Evolutionary conservation across 1,140 invertebrate species (phyloP), one percentile per base, ranked within the genome.

Genomic region (Heliconius congener): DNA sequence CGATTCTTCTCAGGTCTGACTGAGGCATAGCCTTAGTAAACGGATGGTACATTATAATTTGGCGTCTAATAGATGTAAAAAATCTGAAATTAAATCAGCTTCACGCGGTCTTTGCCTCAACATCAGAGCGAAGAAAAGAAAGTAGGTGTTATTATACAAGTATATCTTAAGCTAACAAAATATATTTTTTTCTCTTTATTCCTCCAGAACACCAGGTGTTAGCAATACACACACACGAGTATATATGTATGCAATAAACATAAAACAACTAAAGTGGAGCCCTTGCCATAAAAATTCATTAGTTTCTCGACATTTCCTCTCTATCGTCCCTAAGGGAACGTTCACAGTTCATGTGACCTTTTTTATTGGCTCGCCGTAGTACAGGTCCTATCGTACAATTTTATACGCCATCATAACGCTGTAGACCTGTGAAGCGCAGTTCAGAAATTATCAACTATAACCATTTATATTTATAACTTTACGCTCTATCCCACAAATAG

Each of bases 191-290:
- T n/a, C 9, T 2, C n/a, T 23, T 9, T 3, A 19, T 57, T 57
- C 9, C 8, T 23, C 8, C 55, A 23, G 18, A 19, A 57, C 55
- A 57, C 55, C 55, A 57, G 55, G 55, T 57, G 55, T 57, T 19
- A 57, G 55, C 8, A 57, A 57, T 23, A 57, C 55, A 57, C 2
- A 57, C n/a, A 57, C n/a, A 23, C n/a, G 55, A 23, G n/a, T 57
- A 57, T n/a, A 9, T 57, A 57, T 9, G 55, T 11, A 57, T 23
- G n/a, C 55, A 57, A 57, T 57, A 57, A 57, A 57, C n/a, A 57
- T 57, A 57, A 57, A 57, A 57, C 55, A 57, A 57, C 55, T 57
- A 57, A 57, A 57, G 55, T 57, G n/a, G 19, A 57, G 19, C 19
- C n/a, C 2, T 57, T 23, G 55, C 55, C 19, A 23, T 57, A 57